These are phyloP conservation scores for Lepidiolamprologus cunningtoni DNA, from an alignment of 2,113 vertebrate genomes.

Conservation along the genomic window DNA sequence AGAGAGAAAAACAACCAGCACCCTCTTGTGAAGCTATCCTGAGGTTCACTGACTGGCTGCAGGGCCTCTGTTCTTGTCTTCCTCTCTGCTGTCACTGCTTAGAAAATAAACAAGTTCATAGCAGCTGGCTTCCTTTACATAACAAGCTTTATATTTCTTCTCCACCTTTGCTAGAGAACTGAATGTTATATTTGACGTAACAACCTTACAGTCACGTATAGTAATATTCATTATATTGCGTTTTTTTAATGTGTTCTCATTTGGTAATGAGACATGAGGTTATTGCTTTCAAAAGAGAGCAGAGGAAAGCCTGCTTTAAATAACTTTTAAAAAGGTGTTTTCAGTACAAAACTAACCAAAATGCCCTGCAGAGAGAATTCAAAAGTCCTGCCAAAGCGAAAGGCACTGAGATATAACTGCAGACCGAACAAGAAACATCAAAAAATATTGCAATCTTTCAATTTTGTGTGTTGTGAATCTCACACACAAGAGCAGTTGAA, in stretches of 20 bases:
- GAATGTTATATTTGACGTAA: neutral
- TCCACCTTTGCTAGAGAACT: neutral
- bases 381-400: neutral
- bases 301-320: neutral
- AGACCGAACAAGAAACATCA: neutral
- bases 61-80: neutral
- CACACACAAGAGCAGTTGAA: neutral
- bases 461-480: neutral
- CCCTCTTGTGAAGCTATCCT: neutral
- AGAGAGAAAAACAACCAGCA: neutral
- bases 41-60: neutral
- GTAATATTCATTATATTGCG: neutral
- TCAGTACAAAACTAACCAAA: neutral
- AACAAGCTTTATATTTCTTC: neutral
- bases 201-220: neutral
- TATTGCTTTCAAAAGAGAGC: neutral
- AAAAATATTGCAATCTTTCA: neutral
- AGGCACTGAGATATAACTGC: neutral
- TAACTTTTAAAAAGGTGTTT: neutral
- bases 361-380: neutral
- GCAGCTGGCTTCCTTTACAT: neutral
- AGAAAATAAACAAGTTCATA: neutral
- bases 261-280: neutral
- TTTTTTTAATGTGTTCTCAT: neutral
- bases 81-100: neutral